Evolutionary conservation across 2,888 invertebrate genomes (phyloP), one percentile per base, ranked within the genome.

Genomic region (Megamerina dolium): DNA sequence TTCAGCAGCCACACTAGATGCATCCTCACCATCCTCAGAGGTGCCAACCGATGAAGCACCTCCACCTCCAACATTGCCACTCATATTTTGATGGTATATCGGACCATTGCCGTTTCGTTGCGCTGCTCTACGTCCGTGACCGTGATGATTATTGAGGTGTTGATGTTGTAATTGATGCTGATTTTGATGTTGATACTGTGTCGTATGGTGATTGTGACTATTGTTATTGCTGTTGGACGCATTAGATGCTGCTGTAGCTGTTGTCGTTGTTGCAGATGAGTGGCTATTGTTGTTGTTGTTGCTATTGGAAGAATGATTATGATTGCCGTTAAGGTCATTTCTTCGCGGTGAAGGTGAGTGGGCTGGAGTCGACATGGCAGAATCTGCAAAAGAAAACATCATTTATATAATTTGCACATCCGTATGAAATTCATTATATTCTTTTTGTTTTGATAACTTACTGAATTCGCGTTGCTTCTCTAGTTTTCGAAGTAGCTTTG

Each of bases 11-110:
- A 82, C 78, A 58, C 84, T 80, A 34, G 82, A 82, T 48, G 81
- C 81, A 59, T 86, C 85, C 59, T 85, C 85, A 45, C 85, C 85
- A 70, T 86, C 85, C 47, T 85, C 85, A 30, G 83, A 83, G n/a
- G 83, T 83, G n/a, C 83, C 83, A 41, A 77, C 77, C 37, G 71
- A 68, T 27, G 66, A 64, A 26, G 63, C 60, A 16, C 66, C 77
- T 6, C 23, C 23, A 70, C 63, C 75, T 54, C 78, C 41, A 10
- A 14, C 52, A 30, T 50, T 79, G 14, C 38, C 34, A 20, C 30
- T 39, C 14, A 23, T n/a, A 23, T 40, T 39, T 10, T 43, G 44
- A 40, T 31, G 26, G 39, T 30, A 21, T 9, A 35, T 29, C 10
- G 18, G 17, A 13, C 38, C 16, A 13, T 27, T 30, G 13, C 40